Percentiles rank a stretch among this genome's conserved stretches.
Evolutionary conservation across 2,888 invertebrate species (phyloP).

Genomic region (Lasioglossum malachurum): DNA sequence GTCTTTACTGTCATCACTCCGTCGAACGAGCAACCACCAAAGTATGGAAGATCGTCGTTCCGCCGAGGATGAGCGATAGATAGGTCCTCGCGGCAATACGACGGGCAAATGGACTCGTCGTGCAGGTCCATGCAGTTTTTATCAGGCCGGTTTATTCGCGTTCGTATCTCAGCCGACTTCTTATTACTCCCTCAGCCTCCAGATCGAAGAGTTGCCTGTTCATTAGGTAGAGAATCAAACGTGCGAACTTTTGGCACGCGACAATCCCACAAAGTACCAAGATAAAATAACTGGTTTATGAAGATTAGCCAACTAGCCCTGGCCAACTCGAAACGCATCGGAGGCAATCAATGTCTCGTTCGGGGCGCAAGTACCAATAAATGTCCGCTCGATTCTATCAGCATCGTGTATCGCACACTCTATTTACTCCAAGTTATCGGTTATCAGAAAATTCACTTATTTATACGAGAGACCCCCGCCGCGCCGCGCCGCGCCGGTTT

Average conservation of each 20-base stretch:
- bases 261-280: neutral
- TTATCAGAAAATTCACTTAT: slow-evolving; percentile 49
- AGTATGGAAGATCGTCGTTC: neutral
- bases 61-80: slow-evolving; percentile 8
- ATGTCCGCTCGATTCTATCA: slow-evolving; percentile 18
- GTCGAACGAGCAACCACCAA: slow-evolving; percentile 9
- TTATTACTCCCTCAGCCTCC: slow-evolving; percentile 62
- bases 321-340: neutral
- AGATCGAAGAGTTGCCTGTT: no score
- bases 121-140: slow-evolving; percentile 51
- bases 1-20: slow-evolving; percentile 28
- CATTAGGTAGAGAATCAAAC: no score
- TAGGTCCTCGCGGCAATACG: slow-evolving; percentile 19
- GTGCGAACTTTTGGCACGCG: neutral
- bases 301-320: neutral
- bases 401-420: slow-evolving; percentile 29
- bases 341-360: neutral
- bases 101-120: slow-evolving; percentile 41
- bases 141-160: slow-evolving; percentile 46
- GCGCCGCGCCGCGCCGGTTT: neutral
- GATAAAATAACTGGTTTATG: neutral
- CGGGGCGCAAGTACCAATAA: neutral
- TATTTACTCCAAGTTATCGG: slow-evolving; percentile 38
- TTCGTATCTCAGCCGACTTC: slow-evolving; percentile 64
- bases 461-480: slow-evolving; percentile 13